Evolutionary conservation across 2,888 invertebrate species (phyloP).

Genomic region (Rhodophaea formosa): DNA sequence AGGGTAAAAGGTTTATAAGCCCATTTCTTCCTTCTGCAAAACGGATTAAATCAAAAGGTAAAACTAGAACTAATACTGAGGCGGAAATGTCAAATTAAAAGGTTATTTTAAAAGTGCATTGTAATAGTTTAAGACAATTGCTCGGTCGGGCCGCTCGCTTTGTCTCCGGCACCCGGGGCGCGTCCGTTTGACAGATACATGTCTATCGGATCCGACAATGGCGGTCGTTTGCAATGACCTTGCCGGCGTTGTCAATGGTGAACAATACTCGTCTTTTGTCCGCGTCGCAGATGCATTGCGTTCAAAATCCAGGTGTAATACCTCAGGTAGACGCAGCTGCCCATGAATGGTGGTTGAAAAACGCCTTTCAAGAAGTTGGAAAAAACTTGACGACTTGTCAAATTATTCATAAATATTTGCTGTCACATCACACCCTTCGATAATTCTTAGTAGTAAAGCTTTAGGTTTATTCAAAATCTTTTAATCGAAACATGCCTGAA

Average conservation of each 20-base stretch:
- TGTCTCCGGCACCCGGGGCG: slow-evolving; percentile 28
- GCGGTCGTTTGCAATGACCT: slow-evolving; percentile 22
- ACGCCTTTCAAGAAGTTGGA: neutral
- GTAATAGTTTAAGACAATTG: slow-evolving; percentile 32
- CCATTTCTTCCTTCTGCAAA: too few relatives aligned
- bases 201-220: slow-evolving; percentile 26
- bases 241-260: slow-evolving; percentile 10
- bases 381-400: slow-evolving; percentile 1
- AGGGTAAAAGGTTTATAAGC: too few relatives aligned
- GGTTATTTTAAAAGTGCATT: slow-evolving; percentile 21
- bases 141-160: slow-evolving; percentile 20
- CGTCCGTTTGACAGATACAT: slow-evolving; percentile 35
- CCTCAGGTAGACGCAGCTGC: slow-evolving; percentile 8
- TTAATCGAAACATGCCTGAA: too few relatives aligned
- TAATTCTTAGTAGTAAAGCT: neutral
- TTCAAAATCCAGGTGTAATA: slow-evolving; percentile 1
- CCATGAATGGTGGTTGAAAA: slow-evolving; percentile 3
- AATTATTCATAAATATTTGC: slow-evolving; percentile 1
- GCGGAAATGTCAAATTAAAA: slow-evolving; percentile 23
- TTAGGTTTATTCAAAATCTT: too few relatives aligned
- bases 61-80: slow-evolving; percentile 2
- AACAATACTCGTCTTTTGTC: slow-evolving; percentile 12
- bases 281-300: slow-evolving; percentile 7
- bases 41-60: too few relatives aligned
- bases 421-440: neutral